phyloP scores from a whole-genome alignment of 1,140 invertebrate genomes.

The Drosophila hydei region DNA sequence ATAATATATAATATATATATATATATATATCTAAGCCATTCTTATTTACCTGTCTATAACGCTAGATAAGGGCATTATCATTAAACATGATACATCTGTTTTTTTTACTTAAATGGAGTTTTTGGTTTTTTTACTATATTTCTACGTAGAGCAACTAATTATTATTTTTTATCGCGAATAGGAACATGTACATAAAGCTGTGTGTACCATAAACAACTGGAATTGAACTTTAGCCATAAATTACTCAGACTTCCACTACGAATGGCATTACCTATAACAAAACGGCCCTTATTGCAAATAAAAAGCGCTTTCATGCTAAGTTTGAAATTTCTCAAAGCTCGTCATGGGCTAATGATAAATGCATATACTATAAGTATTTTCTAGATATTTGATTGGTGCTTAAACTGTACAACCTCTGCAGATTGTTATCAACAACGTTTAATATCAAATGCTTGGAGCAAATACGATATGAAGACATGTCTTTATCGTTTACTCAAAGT shows the following conservation, averaged over 20 bases:
- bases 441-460: background rate
- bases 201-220: background rate
- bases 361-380: background rate
- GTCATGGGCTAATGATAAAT: background rate
- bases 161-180: constrained; percentile 29
- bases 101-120: constrained; percentile 35
- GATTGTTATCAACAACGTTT: constrained; percentile 4
- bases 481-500: too few relatives aligned
- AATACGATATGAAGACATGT: background rate
- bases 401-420: constrained; percentile 4
- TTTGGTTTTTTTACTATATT: constrained; percentile 15
- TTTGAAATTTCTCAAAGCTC: background rate
- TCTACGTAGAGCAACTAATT: constrained; percentile 23
- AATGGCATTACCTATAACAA: background rate
- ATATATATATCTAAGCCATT: constrained; percentile 32
- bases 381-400: constrained; percentile 4
- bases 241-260: background rate
- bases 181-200: background rate
- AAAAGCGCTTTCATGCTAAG: background rate
- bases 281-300: too few relatives aligned
- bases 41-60: constrained; percentile 54
- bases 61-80: constrained; percentile 67
- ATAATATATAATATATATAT: too few relatives aligned
- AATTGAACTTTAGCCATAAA: constrained; percentile 2
- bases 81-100: constrained; percentile 73